These are phyloP conservation scores for Anthoscopus minutus DNA, from an alignment of 2,113 vertebrate genomes.

Conservation along the genomic window DNA sequence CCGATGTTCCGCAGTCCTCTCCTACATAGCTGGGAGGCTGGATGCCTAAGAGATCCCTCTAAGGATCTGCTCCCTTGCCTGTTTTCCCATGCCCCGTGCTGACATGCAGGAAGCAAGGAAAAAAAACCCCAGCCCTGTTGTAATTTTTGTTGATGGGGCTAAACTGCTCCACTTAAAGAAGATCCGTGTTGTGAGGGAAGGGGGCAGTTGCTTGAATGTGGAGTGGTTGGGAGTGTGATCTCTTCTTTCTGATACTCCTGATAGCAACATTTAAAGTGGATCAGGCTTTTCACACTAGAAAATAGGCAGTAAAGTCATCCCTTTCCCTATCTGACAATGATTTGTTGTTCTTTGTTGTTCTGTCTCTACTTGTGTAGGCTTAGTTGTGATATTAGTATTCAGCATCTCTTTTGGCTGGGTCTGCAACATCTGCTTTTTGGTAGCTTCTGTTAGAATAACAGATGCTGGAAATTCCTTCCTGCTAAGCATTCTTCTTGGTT, in stretches of 20 bases:
- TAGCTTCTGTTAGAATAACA: neutral
- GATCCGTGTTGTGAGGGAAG: neutral
- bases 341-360: neutral
- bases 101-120: neutral
- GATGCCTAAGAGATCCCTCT: too few species aligned
- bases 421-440: neutral
- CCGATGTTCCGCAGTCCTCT: neutral
- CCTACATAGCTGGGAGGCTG: neutral
- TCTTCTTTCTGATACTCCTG: neutral
- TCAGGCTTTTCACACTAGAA: neutral
- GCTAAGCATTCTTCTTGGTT: neutral
- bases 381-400: neutral
- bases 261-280: neutral
- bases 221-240: neutral
- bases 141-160: neutral
- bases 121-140: neutral
- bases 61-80: neutral
- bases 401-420: neutral
- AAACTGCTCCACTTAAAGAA: neutral
- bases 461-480: neutral
- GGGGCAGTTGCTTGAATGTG: neutral
- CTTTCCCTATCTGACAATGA: neutral
- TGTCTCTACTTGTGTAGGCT: neutral
- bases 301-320: neutral
- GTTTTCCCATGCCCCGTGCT: neutral